A percentile compares a stretch with the other conserved stretches of the same genome.
phyloP scores from a whole-genome alignment of 2,888 invertebrate species.

The Nymphalis c-album region DNA sequence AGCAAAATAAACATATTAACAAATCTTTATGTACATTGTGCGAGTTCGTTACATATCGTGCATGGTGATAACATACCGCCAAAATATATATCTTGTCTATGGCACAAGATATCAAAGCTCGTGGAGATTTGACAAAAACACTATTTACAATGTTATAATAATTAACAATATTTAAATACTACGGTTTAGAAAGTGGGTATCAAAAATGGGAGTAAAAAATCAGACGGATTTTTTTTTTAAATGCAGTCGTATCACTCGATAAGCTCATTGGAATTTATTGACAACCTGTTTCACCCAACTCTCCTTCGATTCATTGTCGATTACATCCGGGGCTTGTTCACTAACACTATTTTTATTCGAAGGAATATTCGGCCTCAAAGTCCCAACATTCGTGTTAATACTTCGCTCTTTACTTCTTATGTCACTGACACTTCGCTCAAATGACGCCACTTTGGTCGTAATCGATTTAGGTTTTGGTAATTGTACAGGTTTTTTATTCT shows the following conservation, averaged over 20 bases:
- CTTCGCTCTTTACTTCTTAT: slow-evolving; percentile 49
- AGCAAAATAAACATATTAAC: slow-evolving; percentile 63
- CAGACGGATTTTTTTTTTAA: slow-evolving; percentile 50
- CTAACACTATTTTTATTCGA: slow-evolving; percentile 18
- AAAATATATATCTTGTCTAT: slow-evolving; percentile 61
- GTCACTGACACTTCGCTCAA: slow-evolving; percentile 57
- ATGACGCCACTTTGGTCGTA: slow-evolving; percentile 68
- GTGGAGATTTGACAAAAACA: slow-evolving; percentile 54
- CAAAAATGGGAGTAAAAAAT: slow-evolving; percentile 54
- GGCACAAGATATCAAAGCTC: slow-evolving; percentile 72
- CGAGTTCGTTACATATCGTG: slow-evolving; percentile 23
- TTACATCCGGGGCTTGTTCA: slow-evolving; percentile 31
- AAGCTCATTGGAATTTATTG: slow-evolving; percentile 84
- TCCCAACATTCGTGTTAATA: slow-evolving; percentile 26
- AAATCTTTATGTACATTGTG: slow-evolving; percentile 46
- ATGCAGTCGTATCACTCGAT: slow-evolving; percentile 52
- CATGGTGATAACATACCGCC: slow-evolving; percentile 39
- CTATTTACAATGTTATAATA: slow-evolving; percentile 62
- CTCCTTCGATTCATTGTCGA: slow-evolving; percentile 72
- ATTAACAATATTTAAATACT: slow-evolving; percentile 45
- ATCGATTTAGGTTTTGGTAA: slow-evolving; percentile 64
- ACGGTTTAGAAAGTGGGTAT: slow-evolving; percentile 45
- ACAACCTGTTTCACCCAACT: slow-evolving; percentile 89
- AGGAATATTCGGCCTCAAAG: slow-evolving; percentile 19
- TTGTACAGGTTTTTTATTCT: slow-evolving; percentile 58